Base-by-base conservation (phyloP, 2,113 vertebrate species). In the Cyprinodon brontotheroides region DNA sequence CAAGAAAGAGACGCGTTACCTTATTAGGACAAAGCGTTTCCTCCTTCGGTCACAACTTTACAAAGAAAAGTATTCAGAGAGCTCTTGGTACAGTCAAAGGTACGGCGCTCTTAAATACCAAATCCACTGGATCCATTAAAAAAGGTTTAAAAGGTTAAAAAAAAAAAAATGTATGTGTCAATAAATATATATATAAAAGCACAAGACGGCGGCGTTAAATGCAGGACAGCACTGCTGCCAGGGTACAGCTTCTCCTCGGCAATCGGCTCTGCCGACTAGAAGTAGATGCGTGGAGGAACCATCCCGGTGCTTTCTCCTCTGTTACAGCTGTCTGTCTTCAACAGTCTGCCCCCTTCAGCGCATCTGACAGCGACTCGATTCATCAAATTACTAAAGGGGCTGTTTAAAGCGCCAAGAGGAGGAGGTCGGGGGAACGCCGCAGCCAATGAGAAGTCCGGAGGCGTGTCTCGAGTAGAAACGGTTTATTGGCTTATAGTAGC, bases 391-490 rank as follows among this genome's bases (percentile, higher is more conserved):
- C 81, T 86, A 79, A 85, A 82, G 71, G 48, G 74, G 43, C 74
- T 84, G 88, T 91, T 93, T 93, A 92, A 91, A 88, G 79, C 40
- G 53, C 65, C 80, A 3, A 62, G 72, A 13, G 63, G 65, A 81
- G 82, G 87, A 85, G 85, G 17, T 20, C 81, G 53, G 74, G 57
- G 70, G 78, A 60, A 60, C 5, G 43, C 62, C 3, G 61, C 70
- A 79, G 84, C 93, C 93, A 94, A 86, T 94, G 9, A 68, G 70
- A 74, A 48, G 1, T 15, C 41, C 82, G 84, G 78, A 60, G 93
- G 93, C 85, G 93, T 85, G 89, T 61, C 78, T 70, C 8, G 48
- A 75, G 83, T 88, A 88, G 89, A 76, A 45, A 84, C 92, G 87
- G 92, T 91, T 90, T 90, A 90, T 91, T 87, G 60, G 75, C 74